Base-by-base conservation (phyloP, 2,113 vertebrate species). In the Corythornis madagascariensis region DNA sequence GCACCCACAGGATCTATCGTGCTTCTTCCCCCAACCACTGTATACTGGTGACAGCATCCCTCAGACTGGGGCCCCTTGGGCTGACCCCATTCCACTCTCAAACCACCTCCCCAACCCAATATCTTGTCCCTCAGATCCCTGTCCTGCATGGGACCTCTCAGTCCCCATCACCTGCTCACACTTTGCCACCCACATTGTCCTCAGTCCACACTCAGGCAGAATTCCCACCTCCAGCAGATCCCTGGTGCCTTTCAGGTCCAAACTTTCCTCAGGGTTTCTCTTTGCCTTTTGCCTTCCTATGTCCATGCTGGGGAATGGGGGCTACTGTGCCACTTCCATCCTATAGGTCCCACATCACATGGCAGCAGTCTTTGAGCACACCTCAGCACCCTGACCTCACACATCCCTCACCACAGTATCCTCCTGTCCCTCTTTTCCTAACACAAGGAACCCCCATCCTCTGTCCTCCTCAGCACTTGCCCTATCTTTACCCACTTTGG, bases 1-100 rank as follows among this genome's bases (percentile, higher is more conserved):
- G 7, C 45, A 21, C 33, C 13, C 26, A 3, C 9, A 9, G 22
- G 11, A n/a, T 26, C 50, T n/a, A 3, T 7, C 7, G 17, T 20
- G 5, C 20, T 56, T 72, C 38, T 67, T 29, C 13, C 21, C 18
- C 8, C 19, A 18, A 7, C 1, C 5, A 15, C 19, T 1, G 2
- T 13, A 38, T 9, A 1, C 40, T 33, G 70, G 19, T 17, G n/a
- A 6, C 55, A 9, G 10, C 35, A 38, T 4, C 52, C 17, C 40
- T 13, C 20, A 35, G 61, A 15, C 22, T 29, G 26, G 6, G 22
- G 2, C 3, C 8, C 15, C 10, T 38, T 11, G 7, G 76, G 42
- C 42, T 55, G 33, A 45, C 53, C 31, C 33, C 61, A 19, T 14
- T 56, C 53, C 17, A 3, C 22, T 48, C 47, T 74, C 50, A 65